phyloP scores from a whole-genome alignment of 2,113 vertebrate genomes.

The Cyanoliseus patagonus region DNA sequence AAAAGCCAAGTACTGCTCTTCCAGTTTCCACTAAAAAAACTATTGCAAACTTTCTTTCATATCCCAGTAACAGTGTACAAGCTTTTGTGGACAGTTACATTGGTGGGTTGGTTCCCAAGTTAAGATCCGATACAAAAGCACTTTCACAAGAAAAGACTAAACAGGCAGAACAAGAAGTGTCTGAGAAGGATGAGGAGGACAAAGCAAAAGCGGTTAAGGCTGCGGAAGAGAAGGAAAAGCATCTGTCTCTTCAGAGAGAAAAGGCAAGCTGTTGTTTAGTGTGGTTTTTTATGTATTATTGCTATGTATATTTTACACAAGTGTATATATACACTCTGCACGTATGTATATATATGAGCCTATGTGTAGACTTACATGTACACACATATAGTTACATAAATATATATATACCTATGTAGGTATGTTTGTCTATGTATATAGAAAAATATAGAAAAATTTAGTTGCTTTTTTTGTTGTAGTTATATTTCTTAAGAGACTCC shows the following conservation, averaged over 20 bases:
- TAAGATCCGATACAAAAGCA: slow-evolving; percentile 81
- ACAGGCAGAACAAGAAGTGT: slow-evolving; percentile 50
- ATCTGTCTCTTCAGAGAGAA: slow-evolving; percentile 87
- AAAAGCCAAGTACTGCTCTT: slow-evolving; percentile 19
- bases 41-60: slow-evolving; percentile 87
- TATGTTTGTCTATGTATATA: neutral
- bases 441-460: neutral
- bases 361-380: neutral
- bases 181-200: slow-evolving; percentile 69
- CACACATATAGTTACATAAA: neutral
- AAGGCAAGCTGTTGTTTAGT: slow-evolving; percentile 77
- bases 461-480: neutral
- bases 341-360: neutral
- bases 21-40: slow-evolving; percentile 81
- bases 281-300: neutral
- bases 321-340: rapidly evolving
- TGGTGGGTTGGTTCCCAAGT: slow-evolving; percentile 87
- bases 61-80: slow-evolving; percentile 88
- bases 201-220: slow-evolving; percentile 73
- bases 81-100: slow-evolving; percentile 94
- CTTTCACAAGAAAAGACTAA: slow-evolving; percentile 63
- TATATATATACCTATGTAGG: neutral
- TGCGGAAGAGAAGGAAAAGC: slow-evolving; percentile 85
- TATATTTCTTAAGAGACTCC: neutral
- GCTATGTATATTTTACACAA: neutral